Evolutionary conservation across 2,113 vertebrate species (phyloP).

Genomic region (Dolichotis patagonum): DNA sequence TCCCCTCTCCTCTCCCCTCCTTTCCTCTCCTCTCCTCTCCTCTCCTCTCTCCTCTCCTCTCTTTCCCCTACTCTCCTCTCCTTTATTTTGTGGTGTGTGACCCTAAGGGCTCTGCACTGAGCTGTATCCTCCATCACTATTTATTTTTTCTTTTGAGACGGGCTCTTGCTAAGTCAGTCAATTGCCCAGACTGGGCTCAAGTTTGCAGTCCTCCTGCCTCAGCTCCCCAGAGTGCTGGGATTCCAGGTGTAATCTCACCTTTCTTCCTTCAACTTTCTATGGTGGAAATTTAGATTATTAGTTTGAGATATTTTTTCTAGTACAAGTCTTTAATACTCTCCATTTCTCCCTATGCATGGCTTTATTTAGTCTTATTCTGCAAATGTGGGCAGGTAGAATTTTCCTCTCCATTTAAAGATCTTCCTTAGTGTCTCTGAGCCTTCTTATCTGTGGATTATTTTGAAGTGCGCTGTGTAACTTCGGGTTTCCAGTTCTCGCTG

Average conservation of each 20-base stretch:
- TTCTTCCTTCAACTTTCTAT: background rate
- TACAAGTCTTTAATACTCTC: background rate
- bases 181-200: background rate
- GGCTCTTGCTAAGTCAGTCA: background rate
- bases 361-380: background rate
- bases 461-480: background rate
- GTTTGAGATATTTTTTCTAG: background rate
- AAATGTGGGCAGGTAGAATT: background rate
- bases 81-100: background rate
- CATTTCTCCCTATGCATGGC: background rate
- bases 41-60: rapidly evolving
- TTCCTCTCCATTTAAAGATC: background rate
- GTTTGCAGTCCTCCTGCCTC: background rate
- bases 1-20: too few relatives aligned
- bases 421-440: background rate
- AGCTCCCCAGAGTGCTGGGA: background rate
- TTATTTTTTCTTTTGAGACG: background rate
- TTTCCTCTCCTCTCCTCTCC: too few relatives aligned
- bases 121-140: background rate
- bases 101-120: background rate
- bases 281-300: background rate
- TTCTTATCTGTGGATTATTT: background rate
- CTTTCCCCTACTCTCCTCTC: background rate
- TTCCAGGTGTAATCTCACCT: background rate
- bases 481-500: background rate